phyloP scores from a whole-genome alignment of 1,140 invertebrate species.

The Schlechtendalia chinensis region DNA sequence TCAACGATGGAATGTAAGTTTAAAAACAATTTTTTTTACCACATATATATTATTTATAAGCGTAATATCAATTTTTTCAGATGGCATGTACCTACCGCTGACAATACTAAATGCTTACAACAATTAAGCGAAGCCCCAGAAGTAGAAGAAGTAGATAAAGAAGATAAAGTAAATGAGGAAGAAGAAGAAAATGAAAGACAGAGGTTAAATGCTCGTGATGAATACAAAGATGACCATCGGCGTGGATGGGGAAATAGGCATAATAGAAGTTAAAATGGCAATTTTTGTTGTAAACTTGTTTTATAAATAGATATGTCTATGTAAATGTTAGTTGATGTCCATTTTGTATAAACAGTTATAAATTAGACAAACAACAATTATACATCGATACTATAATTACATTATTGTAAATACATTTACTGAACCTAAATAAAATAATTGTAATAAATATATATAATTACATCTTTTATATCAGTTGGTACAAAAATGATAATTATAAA shows the following conservation, averaged over 20 bases:
- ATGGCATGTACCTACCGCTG: conserved; percentile 56
- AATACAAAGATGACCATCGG: conserved; percentile 87
- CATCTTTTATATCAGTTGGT: no score
- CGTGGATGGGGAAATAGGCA: conserved; percentile 84
- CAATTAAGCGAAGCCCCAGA: conserved; percentile 56
- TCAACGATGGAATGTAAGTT: conserved; percentile 73
- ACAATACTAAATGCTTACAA: conserved; percentile 51
- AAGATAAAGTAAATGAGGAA: conserved; percentile 63
- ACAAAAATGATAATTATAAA: no score
- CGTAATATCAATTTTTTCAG: conserved; percentile 48
- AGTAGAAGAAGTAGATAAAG: conserved; percentile 60
- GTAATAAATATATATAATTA: no score
- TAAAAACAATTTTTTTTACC: neutral
- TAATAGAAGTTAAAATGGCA: conserved; percentile 71
- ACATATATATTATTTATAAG: neutral
- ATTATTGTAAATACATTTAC: no score
- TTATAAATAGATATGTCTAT: neutral
- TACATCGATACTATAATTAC: no score
- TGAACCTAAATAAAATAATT: no score
- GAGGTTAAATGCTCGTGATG: conserved; percentile 75
- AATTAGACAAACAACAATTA: no score
- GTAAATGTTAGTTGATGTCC: no score
- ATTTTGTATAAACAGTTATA: neutral
- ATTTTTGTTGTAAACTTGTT: neutral
- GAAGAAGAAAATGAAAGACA: conserved; percentile 74